phyloP scores from a whole-genome alignment of 1,140 invertebrate genomes.

The Procambarus clarkii region DNA sequence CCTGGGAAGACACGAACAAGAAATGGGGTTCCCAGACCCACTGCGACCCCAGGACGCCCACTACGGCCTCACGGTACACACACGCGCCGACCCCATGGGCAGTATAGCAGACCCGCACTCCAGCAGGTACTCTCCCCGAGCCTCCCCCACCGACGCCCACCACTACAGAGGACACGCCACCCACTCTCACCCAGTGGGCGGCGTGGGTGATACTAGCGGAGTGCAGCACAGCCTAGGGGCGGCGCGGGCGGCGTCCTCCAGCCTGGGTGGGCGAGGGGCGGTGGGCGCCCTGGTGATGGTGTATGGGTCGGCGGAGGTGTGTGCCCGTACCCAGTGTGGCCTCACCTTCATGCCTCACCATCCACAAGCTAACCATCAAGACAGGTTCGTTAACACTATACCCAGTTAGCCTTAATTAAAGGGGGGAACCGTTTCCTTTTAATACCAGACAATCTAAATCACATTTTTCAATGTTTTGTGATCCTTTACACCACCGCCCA shows the following conservation, averaged over 20 bases:
- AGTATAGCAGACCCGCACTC: not conserved
- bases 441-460: too few relatives aligned
- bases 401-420: too few relatives aligned
- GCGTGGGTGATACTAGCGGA: not conserved
- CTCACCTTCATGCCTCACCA: slow-evolving; percentile 23
- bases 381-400: not conserved
- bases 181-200: not conserved
- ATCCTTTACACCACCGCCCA: too few relatives aligned
- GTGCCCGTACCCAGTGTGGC: slow-evolving; percentile 51
- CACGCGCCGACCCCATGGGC: not conserved
- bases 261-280: slow-evolving; percentile 36
- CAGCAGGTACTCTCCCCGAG: not conserved
- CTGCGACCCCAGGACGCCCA: slow-evolving; percentile 32
- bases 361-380: not conserved
- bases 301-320: slow-evolving; percentile 53
- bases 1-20: not conserved
- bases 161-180: not conserved
- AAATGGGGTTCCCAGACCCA: slow-evolving; percentile 50
- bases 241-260: not conserved
- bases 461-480: too few relatives aligned
- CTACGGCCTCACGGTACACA: slow-evolving; percentile 17
- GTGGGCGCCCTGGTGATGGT: slow-evolving; percentile 49
- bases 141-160: not conserved
- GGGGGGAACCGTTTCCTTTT: too few relatives aligned
- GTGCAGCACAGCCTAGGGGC: slow-evolving; percentile 39